phyloP scores from a whole-genome alignment of 2,888 invertebrate species.

The Steinernema carpocapsae region DNA sequence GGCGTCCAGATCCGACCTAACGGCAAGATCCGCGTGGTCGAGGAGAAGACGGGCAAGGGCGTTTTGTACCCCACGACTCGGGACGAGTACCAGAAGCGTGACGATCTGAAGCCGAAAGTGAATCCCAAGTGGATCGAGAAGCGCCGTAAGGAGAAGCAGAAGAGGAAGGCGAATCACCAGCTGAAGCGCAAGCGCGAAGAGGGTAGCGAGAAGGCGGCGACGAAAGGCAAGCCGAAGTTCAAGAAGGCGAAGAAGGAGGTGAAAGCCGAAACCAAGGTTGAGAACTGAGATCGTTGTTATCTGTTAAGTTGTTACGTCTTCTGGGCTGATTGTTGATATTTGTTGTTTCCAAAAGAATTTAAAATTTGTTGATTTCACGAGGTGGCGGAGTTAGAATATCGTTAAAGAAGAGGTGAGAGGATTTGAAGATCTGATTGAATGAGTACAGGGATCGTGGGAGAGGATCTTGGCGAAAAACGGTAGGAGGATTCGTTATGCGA shows the following conservation, averaged over 20 bases:
- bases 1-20: constrained; percentile 41
- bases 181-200: constrained; percentile 2
- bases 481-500: too few relatives aligned
- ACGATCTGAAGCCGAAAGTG: constrained; percentile 52
- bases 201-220: too few relatives aligned
- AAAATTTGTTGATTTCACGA: background rate
- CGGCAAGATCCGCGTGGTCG: constrained; percentile 45
- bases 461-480: too few relatives aligned
- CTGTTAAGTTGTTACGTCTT: constrained; percentile 9
- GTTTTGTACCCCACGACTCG: constrained; percentile 43
- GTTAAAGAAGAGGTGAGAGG: background rate
- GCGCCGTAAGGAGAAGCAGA: background rate
- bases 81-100: constrained; percentile 46
- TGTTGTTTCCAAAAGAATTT: constrained; percentile 19
- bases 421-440: background rate
- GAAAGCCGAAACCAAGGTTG: background rate
- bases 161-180: background rate
- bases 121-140: constrained; percentile 24
- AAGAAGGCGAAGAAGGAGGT: constrained; percentile 7
- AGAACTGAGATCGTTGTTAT: too few relatives aligned
- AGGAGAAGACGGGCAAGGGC: constrained; percentile 40
- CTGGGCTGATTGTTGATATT: constrained; percentile 12
- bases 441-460: too few relatives aligned
- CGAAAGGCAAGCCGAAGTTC: background rate
- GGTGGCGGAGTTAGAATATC: too few relatives aligned